Evolutionary conservation across 1,140 invertebrate species (phyloP).

Genomic region (Neoseiulus cucumeris): DNA sequence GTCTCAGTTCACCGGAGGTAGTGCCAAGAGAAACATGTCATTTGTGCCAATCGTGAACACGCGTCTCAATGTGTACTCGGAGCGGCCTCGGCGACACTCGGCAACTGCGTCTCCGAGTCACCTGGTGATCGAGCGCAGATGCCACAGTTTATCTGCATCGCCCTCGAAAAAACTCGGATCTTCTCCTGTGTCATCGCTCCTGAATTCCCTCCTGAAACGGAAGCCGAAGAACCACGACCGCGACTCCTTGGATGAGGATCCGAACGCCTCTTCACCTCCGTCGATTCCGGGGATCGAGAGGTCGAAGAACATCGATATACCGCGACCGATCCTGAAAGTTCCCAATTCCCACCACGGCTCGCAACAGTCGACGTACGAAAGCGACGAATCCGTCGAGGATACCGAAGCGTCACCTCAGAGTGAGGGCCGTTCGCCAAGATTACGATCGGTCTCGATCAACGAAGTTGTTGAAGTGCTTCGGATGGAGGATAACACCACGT

Average conservation of each 20-base stretch:
- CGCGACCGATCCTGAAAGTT: neutral
- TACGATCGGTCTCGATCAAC: constrained; percentile 5
- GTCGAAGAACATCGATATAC: neutral
- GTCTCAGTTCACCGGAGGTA: neutral
- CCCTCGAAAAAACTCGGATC: constrained; percentile 3
- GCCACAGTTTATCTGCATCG: neutral
- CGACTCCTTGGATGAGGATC: neutral
- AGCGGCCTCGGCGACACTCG: neutral
- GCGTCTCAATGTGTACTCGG: neutral
- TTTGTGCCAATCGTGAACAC: constrained; percentile 8
- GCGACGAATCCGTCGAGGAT: neutral
- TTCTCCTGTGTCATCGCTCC: neutral
- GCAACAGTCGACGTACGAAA: neutral
- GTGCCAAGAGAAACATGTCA: neutral
- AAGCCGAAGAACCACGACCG: neutral
- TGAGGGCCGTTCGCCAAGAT: neutral
- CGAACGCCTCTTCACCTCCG: neutral
- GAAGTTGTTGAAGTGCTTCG: constrained; percentile 3
- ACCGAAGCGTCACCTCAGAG: neutral
- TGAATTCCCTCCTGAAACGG: neutral
- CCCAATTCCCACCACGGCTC: neutral
- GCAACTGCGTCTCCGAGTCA: neutral
- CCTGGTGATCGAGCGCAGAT: neutral
- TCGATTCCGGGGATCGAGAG: neutral
- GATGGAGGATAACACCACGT: constrained; percentile 9